Evolutionary conservation across 2,888 invertebrate genomes (phyloP).

Genomic region (Leptinotarsa rubiginosa): DNA sequence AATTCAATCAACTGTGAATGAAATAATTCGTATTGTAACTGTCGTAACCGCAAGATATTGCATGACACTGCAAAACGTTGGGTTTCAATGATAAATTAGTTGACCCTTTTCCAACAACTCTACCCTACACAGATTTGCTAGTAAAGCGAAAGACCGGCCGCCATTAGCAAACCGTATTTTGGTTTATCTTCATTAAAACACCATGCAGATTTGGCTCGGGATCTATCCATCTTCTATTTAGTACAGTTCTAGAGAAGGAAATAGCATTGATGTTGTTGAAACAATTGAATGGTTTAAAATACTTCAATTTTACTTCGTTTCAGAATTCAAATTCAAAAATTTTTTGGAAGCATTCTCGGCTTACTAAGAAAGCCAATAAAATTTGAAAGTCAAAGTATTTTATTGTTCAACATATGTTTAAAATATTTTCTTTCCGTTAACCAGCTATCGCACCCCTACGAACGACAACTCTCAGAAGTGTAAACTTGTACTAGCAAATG

Average conservation of each 20-base stretch:
- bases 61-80: constrained; percentile 59
- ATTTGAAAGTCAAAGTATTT: too few relatives aligned
- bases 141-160: constrained; percentile 47
- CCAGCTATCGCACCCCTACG: too few relatives aligned
- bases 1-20: constrained; percentile 31
- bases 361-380: too few relatives aligned
- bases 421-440: too few relatives aligned
- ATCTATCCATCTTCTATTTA: constrained; percentile 34
- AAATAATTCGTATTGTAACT: constrained; percentile 34
- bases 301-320: too few relatives aligned
- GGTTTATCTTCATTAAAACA: constrained; percentile 49
- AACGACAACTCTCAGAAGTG: too few relatives aligned
- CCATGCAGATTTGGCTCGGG: constrained; percentile 41
- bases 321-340: too few relatives aligned
- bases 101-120: constrained; percentile 49
- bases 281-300: neutral
- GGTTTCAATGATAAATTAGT: constrained; percentile 59
- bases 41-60: constrained; percentile 38
- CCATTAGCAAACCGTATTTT: constrained; percentile 48
- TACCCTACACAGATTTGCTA: constrained; percentile 50
- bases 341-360: too few relatives aligned
- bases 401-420: too few relatives aligned
- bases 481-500: too few relatives aligned
- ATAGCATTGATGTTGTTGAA: neutral
- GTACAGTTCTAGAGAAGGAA: constrained; percentile 1